These are phyloP conservation scores for Auanema sp. DNA, from an alignment of 2,888 invertebrate genomes.

Conservation along the genomic window DNA sequence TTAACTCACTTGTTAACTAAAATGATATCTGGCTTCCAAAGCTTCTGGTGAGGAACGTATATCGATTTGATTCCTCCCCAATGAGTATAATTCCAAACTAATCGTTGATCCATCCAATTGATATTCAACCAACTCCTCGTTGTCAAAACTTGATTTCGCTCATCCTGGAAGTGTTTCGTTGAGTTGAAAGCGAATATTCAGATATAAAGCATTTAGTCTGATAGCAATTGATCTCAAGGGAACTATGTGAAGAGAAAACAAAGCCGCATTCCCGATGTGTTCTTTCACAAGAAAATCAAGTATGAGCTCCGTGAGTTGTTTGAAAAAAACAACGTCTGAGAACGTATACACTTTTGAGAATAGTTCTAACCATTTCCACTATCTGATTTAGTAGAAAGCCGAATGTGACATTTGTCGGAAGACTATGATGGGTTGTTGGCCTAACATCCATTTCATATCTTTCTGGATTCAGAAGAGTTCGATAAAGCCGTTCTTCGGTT, in stretches of 20 bases:
- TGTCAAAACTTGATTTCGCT: conserved; percentile 62
- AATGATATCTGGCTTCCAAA: conserved; percentile 63
- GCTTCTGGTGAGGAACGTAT: conserved; percentile 59
- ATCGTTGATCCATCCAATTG: conserved; percentile 61
- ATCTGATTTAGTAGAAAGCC: conserved; percentile 82
- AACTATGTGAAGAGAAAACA: conserved; percentile 1
- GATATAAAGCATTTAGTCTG: background rate
- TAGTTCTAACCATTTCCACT: conserved; percentile 75
- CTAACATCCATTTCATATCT: conserved; percentile 76
- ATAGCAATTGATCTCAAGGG: background rate
- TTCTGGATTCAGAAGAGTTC: conserved; percentile 50
- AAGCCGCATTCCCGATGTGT: background rate
- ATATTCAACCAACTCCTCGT: conserved; percentile 63
- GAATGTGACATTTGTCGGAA: conserved; percentile 78
- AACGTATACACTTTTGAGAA: too few relatives aligned
- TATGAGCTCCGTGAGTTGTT: too few relatives aligned
- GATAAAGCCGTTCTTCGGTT: conserved; percentile 58
- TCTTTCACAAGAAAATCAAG: background rate
- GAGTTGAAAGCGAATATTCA: background rate
- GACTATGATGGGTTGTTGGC: conserved; percentile 78
- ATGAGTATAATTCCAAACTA: conserved; percentile 36
- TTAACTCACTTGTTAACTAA: conserved; percentile 59
- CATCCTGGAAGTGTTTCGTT: conserved; percentile 48
- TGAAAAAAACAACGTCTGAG: too few relatives aligned
- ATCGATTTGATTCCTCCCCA: conserved; percentile 62